These are phyloP conservation scores for Peromyscus californicus DNA, from an alignment of 2,113 vertebrate species.

Conservation along the genomic window DNA sequence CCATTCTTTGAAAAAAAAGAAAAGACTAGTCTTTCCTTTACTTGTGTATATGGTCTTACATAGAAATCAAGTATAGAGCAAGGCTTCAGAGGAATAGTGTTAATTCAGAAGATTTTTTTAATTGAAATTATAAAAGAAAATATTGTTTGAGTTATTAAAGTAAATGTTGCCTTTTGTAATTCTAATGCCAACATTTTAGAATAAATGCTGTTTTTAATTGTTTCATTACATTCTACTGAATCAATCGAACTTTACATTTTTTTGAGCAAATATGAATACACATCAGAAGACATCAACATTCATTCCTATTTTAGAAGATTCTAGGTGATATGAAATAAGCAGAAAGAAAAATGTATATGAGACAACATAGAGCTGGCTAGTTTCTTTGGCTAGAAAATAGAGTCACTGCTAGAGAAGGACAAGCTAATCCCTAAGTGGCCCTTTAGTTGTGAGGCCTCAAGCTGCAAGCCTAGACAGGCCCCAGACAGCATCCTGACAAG, in stretches of 20 bases:
- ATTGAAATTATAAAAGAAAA: neutral
- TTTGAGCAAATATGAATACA: neutral
- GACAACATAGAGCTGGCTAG: neutral
- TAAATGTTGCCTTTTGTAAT: neutral
- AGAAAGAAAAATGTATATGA: neutral
- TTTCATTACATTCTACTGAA: neutral
- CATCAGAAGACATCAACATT: neutral
- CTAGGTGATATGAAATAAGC: neutral
- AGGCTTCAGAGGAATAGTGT: neutral
- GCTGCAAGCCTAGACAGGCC: neutral
- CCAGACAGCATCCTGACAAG: neutral
- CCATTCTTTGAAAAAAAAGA: neutral
- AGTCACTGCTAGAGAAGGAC: neutral
- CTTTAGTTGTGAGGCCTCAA: neutral
- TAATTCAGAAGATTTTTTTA: neutral
- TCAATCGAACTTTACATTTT: neutral
- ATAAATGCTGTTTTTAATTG: neutral
- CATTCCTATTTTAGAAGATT: neutral
- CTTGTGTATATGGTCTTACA: neutral
- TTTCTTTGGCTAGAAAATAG: neutral
- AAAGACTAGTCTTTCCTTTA: neutral
- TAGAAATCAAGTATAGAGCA: neutral
- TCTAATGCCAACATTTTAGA: neutral
- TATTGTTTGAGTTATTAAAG: neutral
- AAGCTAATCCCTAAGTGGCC: neutral